A percentile compares a stretch with the other conserved stretches of the same genome.
phyloP scores from a whole-genome alignment of 2,113 vertebrate genomes.

The Entelurus aequoreus region DNA sequence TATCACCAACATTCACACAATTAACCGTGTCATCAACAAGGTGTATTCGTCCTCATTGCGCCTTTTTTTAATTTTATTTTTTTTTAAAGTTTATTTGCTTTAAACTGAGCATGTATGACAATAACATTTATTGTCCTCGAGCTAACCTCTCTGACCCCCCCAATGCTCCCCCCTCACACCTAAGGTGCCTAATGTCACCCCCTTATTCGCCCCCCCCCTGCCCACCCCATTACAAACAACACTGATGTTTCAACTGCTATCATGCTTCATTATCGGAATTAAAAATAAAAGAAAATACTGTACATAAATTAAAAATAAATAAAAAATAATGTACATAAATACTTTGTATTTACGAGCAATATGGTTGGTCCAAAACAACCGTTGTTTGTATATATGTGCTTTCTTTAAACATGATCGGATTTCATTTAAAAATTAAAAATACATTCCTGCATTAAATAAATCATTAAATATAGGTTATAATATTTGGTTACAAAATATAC shows the following conservation, averaged over 20 bases:
- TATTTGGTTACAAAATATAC: too few species aligned
- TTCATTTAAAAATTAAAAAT: not conserved
- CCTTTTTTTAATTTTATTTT: too few species aligned
- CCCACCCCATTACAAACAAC: constrained; percentile 12
- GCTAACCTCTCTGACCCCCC: constrained; percentile 33
- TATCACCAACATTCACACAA: not conserved
- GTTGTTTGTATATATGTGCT: too few species aligned
- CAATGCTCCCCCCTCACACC: constrained; percentile 51
- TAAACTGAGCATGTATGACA: constrained; percentile 3
- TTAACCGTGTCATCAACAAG: not conserved
- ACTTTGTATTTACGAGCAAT: too few species aligned
- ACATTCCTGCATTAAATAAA: too few species aligned
- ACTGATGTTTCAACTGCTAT: constrained; percentile 1
- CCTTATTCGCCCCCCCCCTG: constrained; percentile 30
- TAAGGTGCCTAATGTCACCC: constrained; percentile 58
- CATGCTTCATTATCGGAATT: not conserved
- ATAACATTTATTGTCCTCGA: constrained; percentile 53
- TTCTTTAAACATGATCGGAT: not conserved
- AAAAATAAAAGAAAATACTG: too few species aligned
- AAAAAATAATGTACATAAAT: too few species aligned
- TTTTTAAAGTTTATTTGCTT: not conserved
- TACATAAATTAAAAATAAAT: too few species aligned
- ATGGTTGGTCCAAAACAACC: too few species aligned
- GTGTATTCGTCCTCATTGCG: too few species aligned
- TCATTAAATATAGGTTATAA: too few species aligned